Base-by-base conservation (phyloP, 2,797 vertebrate genomes). In the Arnoldichthys spilopterus region DNA sequence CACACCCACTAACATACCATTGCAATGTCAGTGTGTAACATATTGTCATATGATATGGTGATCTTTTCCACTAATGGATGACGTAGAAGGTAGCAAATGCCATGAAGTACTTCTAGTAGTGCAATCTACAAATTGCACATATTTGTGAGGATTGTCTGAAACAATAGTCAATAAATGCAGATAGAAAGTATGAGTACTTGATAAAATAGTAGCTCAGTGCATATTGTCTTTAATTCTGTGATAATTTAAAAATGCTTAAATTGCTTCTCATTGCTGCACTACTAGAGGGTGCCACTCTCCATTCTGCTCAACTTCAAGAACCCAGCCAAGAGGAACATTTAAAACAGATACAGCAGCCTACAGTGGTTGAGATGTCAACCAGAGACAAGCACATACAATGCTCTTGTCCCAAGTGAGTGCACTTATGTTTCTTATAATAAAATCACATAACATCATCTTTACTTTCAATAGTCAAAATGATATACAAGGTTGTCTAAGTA, bases 391-490 rank as follows among this genome's bases (percentile, higher is more conserved):
- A 82, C 6, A 59, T 66, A 69, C 79, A 80, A 67, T 94, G 93
- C 83, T 83, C 90, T 3, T 93, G 93, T 72, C 90, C 93, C 47
- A 92, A 89, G 94, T 94, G 68, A 80, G 87, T 81, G 6, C 30
- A 45, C 22, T 26, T 13, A 9, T 28, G 20, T 54, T 22, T 28
- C 13, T 3, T 7, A 30, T 30, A n/a, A n/a, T n/a, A n/a, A n/a
- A n/a, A n/a, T n/a, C n/a, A n/a, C 16, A 43, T 20, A 43, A 8
- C 16, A 24, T 26, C 22, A 15, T 6, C 24, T n/a, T 74, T 13
- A 20, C 18, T 53, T n/a, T 53, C 15, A 24, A 56, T 9, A 8
- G 3, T 56, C n/a, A 53, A 56, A 56, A 20, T 24, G 12, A 24
- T 24, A 11, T 56, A 56, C n/a, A 24, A 6, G 18, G 20, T 8